Base-by-base conservation (phyloP, 2,888 invertebrate species). In the Cybosia mesomella region DNA sequence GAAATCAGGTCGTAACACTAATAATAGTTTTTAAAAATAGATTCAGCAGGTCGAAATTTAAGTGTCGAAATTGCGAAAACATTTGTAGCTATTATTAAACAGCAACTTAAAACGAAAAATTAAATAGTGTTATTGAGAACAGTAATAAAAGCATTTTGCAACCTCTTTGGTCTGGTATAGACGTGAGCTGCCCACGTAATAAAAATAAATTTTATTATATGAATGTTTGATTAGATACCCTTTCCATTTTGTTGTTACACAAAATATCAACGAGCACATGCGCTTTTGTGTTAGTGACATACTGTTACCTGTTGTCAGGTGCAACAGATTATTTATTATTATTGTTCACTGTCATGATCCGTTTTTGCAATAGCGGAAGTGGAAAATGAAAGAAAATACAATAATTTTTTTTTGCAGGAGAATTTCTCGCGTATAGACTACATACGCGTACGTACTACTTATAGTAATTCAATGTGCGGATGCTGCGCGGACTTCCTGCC, bases 171-270 rank as follows among this genome's bases (percentile, higher is more conserved):
- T 21, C 58, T 43, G 24, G 67, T 68, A 68, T 71, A 74, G 63
- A 70, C 24, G n/a, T 24, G 60, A 66, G 67, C 64, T 64, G 18
- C 68, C 58, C 28, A 61, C 49, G 63, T 55, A 58, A 73, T 72
- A 81, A 72, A 73, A 78, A 69, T 64, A 64, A 61, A 70, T 54
- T 68, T 68, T 74, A 73, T 73, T 70, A 66, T 66, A 36, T 36
- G 55, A 76, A 73, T 78, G 60, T 81, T 81, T 74, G 72, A 75
- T 75, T 79, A 79, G 77, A 64, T 74, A 70, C 70, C 73, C 79
- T 79, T 79, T 74, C 77, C 67, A 64, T 72, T 74, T 57, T 75
- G 64, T 32, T 57, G 64, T 81, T 71, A 64, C 73, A 73, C 64
- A 69, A 71, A 68, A 54, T 53, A 49, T 62, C 34, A 53, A 63